Evolutionary conservation across 2,888 invertebrate species (phyloP).

Genomic region (Thelaira solivaga): DNA sequence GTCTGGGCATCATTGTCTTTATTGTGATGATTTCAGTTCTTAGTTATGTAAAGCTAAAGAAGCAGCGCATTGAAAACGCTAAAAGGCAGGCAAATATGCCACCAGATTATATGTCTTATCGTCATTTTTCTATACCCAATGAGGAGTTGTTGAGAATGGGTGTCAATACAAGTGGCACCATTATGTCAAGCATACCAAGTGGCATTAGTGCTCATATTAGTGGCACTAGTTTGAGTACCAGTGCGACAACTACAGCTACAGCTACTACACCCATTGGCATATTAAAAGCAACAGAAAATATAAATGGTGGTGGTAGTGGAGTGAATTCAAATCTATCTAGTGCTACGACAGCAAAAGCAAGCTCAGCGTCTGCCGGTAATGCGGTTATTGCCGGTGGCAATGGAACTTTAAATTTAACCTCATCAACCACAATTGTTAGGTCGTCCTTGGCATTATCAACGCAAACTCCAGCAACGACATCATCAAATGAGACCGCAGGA

Average conservation of each 20-base stretch:
- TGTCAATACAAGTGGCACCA: conserved; percentile 60
- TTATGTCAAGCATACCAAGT: conserved; percentile 73
- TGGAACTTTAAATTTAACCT: conserved; percentile 63
- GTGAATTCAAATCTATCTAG: conserved; percentile 14
- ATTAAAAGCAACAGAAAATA: conserved; percentile 57
- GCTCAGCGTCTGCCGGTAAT: conserved; percentile 49
- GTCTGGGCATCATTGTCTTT: conserved; percentile 91
- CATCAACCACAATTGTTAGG: conserved; percentile 62
- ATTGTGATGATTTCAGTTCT: conserved; percentile 89
- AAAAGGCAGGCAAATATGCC: conserved; percentile 84
- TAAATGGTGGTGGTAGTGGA: conserved; percentile 17
- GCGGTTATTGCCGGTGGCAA: conserved; percentile 62
- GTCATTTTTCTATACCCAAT: conserved; percentile 84
- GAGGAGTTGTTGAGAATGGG: conserved; percentile 78
- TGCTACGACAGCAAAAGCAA: conserved; percentile 56
- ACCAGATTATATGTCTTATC: conserved; percentile 89
- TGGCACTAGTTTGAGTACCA: conserved; percentile 74
- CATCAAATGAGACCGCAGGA: conserved; percentile 52
- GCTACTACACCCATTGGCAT: conserved; percentile 69
- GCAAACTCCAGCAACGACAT: conserved; percentile 49
- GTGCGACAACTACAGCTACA: conserved; percentile 70
- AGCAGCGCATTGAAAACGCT: conserved; percentile 84
- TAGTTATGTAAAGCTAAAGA: conserved; percentile 90
- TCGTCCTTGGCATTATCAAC: conserved; percentile 54
- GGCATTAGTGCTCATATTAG: conserved; percentile 76